phyloP scores from a whole-genome alignment of 2,113 vertebrate species.

The Podarcis cretensis region DNA sequence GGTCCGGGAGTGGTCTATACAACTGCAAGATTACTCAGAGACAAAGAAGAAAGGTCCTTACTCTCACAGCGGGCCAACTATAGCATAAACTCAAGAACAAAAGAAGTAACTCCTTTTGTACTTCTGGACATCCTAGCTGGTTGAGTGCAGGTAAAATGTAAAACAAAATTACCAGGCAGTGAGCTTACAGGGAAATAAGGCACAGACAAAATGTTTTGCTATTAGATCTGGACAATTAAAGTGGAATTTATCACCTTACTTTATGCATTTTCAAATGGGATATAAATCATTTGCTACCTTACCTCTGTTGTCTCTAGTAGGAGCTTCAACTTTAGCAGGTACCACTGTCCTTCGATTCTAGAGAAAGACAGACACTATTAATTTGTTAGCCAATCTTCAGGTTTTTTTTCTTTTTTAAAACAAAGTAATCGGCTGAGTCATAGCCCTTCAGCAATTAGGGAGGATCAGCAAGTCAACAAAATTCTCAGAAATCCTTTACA shows the following conservation, averaged over 20 bases:
- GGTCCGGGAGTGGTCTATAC: not conserved
- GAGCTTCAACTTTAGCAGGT: constrained; percentile 85
- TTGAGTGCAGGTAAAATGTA: not conserved
- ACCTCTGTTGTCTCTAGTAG: constrained; percentile 93
- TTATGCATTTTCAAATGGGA: constrained; percentile 24
- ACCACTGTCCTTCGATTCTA: constrained; percentile 84
- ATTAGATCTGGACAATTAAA: not conserved
- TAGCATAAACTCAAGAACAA: not conserved
- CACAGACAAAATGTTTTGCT: not conserved
- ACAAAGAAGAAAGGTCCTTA: not conserved
- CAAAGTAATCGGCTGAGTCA: not conserved
- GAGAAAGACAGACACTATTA: constrained; percentile 50
- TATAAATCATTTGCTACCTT: constrained; percentile 29
- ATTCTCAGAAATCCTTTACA: not conserved
- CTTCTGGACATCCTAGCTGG: not conserved
- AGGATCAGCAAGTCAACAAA: not conserved
- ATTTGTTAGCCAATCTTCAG: not conserved
- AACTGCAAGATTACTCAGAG: not conserved
- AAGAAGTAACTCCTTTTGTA: not conserved
- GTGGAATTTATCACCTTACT: not conserved
- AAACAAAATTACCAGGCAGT: not conserved
- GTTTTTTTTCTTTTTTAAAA: not conserved
- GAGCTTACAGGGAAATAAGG: not conserved
- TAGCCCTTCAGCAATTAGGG: not conserved
- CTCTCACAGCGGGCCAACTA: not conserved